Base-by-base conservation (phyloP, 2,797 vertebrate species). In the Rhyacichthys aspro region DNA sequence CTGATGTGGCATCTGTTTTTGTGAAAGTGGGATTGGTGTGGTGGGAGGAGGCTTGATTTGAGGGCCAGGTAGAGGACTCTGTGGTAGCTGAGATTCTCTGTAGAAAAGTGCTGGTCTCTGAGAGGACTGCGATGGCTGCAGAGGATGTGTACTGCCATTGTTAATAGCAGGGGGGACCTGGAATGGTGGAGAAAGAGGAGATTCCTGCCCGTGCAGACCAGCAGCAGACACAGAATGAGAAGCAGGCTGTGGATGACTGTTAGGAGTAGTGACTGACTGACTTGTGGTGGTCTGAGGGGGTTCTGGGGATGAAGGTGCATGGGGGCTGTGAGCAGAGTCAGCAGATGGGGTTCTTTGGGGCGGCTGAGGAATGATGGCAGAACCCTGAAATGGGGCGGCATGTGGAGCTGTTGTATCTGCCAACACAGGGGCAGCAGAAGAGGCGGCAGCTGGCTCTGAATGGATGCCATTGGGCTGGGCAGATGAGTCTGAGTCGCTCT, bases 11-110 rank as follows among this genome's bases (percentile, higher is more conserved):
- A 93, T 89, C 60, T 95, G 95, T 73, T 97, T 98, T 86, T 96
- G 94, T 56, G 96, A 91, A 7, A 92, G 93, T 23, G 94, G 94
- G 70, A 98, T 98, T 0, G 96, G 96, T 0, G 96, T 97, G 23
- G 97, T 98, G n/a, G 97, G 96, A 0, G 97, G 96, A 7, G 97
- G 97, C 55, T 96, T 98, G 87, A 98, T 94, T 56, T 97, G 96
- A 2, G 95, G 90, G 88, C 92, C 93, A 28, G 94, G 85, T 64
- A 94, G 81, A 18, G 94, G 91, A 0, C 94, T 91, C 0, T 94
- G 92, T 0, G 74, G 77, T 43, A 1, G 84, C 62, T 79, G 92
- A 63, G 72, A 89, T 78, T 89, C 87, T 79, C 82, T 74, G 61
- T 81, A 83, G 71, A 88, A 90, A 62, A 81, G 70, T 11, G 74